A percentile compares a stretch with the other conserved stretches of the same genome.
Evolutionary conservation across 2,797 vertebrate species (phyloP).

Genomic region (Pipistrellus kuhlii): DNA sequence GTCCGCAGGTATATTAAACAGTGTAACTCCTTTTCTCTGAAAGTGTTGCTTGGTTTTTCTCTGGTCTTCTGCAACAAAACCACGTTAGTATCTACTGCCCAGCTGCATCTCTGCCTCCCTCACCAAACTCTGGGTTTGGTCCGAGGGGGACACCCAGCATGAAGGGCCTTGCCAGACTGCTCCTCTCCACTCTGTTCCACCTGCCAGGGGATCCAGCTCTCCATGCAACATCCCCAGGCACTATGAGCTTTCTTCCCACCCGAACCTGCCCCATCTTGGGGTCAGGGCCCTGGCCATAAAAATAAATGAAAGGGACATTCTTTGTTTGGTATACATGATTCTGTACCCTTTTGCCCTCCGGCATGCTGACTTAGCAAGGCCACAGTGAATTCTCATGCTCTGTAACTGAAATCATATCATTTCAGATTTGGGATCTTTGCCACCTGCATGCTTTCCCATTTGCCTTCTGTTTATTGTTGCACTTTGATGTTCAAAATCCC

Average conservation of each 20-base stretch:
- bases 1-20: too few relatives aligned
- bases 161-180: background rate
- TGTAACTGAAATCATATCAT: background rate
- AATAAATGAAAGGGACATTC: background rate
- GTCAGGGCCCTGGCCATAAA: background rate
- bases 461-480: background rate
- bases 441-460: background rate
- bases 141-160: accelerated
- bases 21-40: too few relatives aligned
- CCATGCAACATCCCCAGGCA: background rate
- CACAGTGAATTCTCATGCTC: background rate
- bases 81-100: background rate
- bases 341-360: background rate
- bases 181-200: background rate
- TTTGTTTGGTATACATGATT: background rate
- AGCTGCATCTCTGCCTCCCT: accelerated
- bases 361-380: background rate
- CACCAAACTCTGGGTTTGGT: too few relatives aligned
- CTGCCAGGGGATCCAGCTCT: background rate
- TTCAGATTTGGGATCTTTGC: background rate
- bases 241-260: background rate
- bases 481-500: background rate
- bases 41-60: too few relatives aligned
- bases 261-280: background rate
- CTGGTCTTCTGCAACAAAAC: too few relatives aligned